These are phyloP conservation scores for Xestia sexstrigata DNA, from an alignment of 2,888 invertebrate species.

Conservation along the genomic window DNA sequence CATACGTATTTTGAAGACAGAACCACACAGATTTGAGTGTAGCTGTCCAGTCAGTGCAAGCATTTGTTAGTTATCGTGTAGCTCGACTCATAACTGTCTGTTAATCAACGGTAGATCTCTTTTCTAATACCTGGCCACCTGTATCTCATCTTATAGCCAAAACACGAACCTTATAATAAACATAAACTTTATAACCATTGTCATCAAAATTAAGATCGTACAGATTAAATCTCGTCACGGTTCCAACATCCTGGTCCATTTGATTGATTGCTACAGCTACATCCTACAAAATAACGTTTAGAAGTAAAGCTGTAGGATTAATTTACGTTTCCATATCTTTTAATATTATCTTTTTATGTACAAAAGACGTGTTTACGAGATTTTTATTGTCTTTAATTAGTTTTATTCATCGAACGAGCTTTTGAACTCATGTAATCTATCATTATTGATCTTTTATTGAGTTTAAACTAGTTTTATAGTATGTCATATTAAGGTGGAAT, in stretches of 20 bases:
- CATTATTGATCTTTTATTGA: slow-evolving; percentile 54
- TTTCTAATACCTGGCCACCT: not conserved
- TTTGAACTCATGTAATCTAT: slow-evolving; percentile 51
- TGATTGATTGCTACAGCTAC: slow-evolving; percentile 43
- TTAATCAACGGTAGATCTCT: not conserved
- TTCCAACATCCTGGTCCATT: slow-evolving; percentile 46
- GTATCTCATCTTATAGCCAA: not conserved
- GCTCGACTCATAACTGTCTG: too few relatives aligned
- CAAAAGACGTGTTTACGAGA: slow-evolving; percentile 53
- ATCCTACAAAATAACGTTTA: slow-evolving; percentile 36
- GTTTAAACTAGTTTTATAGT: slow-evolving; percentile 30
- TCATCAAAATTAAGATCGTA: slow-evolving; percentile 53
- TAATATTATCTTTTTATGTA: slow-evolving; percentile 43
- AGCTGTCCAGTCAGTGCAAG: too few relatives aligned
- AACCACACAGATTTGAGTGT: too few relatives aligned
- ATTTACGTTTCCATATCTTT: slow-evolving; percentile 27
- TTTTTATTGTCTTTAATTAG: slow-evolving; percentile 62
- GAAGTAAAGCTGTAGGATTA: slow-evolving; percentile 24
- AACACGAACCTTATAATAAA: slow-evolving; percentile 2
- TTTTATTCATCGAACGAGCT: slow-evolving; percentile 56
- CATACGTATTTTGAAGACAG: too few relatives aligned
- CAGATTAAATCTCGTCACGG: slow-evolving; percentile 38
- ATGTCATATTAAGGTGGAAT: not conserved
- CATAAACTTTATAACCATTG: slow-evolving; percentile 32
- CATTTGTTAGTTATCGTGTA: too few relatives aligned